Evolutionary conservation across 92 coral and sea anemone species (phyloP).

Genomic region (Ricordea florida): DNA sequence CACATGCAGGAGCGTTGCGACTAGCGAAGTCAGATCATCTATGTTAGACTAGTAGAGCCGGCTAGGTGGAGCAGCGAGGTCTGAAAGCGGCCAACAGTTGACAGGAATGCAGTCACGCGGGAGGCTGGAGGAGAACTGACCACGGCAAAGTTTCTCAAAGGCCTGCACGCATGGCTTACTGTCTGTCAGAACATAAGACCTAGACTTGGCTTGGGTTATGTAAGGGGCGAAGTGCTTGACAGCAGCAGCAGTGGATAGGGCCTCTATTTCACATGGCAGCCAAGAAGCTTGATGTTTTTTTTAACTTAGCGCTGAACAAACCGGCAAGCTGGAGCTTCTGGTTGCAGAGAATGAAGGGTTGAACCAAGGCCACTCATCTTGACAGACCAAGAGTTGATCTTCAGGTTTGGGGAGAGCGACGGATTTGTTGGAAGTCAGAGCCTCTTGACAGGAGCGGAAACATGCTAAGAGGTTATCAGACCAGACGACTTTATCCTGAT

Average conservation of each 20-base stretch:
- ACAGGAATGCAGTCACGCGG: constrained; percentile 55
- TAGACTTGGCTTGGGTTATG: constrained; percentile 44
- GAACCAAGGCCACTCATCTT: constrained; percentile 38
- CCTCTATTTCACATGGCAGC: constrained; percentile 73
- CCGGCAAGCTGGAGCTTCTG: constrained; percentile 55
- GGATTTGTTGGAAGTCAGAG: constrained; percentile 7
- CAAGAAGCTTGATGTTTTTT: constrained; percentile 58
- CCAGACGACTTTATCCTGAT: constrained; percentile 18
- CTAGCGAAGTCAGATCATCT: constrained; percentile 85
- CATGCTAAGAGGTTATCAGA: constrained; percentile 23
- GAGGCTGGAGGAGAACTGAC: constrained; percentile 69
- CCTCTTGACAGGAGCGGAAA: constrained; percentile 21
- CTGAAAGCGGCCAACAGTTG: constrained; percentile 67
- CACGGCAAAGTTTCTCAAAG: constrained; percentile 59
- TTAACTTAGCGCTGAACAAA: constrained; percentile 58
- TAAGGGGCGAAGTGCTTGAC: constrained; percentile 57
- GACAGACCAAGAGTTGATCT: constrained; percentile 28
- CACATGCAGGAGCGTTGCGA: constrained; percentile 60
- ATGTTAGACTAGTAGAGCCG: constrained; percentile 57
- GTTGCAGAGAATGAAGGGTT: constrained; percentile 18
- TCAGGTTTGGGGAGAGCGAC: constrained; percentile 41
- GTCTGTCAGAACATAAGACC: constrained; percentile 56
- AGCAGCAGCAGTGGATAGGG: constrained; percentile 48
- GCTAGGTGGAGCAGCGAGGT: constrained; percentile 62
- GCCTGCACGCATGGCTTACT: constrained; percentile 71